Evolutionary conservation across 2,888 invertebrate species (phyloP).

Genomic region (Dicranocentrus wangi): DNA sequence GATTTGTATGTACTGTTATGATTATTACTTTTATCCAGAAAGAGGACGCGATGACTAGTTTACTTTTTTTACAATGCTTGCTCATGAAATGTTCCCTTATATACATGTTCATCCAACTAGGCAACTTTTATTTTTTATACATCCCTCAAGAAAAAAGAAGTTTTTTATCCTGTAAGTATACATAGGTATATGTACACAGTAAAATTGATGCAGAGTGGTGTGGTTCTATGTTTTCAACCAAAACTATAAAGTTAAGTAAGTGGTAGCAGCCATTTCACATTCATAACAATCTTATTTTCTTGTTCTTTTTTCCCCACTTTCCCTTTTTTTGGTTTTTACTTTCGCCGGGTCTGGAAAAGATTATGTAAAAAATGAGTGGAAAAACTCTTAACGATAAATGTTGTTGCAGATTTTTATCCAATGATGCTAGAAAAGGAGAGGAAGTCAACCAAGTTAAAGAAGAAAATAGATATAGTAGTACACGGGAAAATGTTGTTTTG

Average conservation of each 20-base stretch:
- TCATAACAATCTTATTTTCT: constrained; percentile 29
- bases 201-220: too few relatives aligned
- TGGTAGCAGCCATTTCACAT: constrained; percentile 25
- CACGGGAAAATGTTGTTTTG: background rate
- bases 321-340: background rate
- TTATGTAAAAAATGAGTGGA: constrained; percentile 19
- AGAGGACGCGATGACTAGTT: background rate
- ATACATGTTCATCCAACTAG: background rate
- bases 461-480: background rate
- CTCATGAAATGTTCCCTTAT: background rate
- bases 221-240: background rate
- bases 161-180: constrained; percentile 7
- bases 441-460: background rate
- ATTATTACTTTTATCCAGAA: constrained; percentile 17
- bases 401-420: constrained; percentile 39
- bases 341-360: background rate
- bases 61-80: background rate
- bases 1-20: constrained; percentile 2
- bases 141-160: constrained; percentile 1
- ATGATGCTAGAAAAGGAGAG: background rate
- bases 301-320: constrained; percentile 3
- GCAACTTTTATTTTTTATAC: background rate
- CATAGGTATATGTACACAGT: background rate
- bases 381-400: constrained; percentile 38
- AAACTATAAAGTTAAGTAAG: constrained; percentile 22